Evolutionary conservation across 2,797 vertebrate genomes (phyloP).

Genomic region (Leuciscus waleckii): DNA sequence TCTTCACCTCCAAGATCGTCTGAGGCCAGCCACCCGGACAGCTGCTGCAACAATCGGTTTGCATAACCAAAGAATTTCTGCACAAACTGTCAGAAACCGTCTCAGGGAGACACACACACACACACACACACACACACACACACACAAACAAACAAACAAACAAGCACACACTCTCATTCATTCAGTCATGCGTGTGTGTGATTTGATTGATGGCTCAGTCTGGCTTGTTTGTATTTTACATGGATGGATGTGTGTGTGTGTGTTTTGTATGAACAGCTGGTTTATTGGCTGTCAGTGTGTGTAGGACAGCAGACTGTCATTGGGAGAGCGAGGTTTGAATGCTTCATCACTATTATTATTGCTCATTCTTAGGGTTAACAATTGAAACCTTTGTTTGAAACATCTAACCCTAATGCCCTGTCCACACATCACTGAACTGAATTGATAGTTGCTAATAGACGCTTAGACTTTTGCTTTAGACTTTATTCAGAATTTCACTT

Average conservation of each 20-base stretch:
- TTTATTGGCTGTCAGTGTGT: constrained; percentile 13
- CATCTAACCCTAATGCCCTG: too few species aligned
- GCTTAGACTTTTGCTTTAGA: background rate
- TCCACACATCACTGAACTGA: background rate
- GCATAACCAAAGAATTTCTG: too few species aligned
- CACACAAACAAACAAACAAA: background rate
- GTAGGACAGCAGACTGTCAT: background rate
- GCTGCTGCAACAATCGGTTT: too few species aligned
- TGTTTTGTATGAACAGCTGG: constrained; percentile 10
- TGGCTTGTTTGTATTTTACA: constrained; percentile 20
- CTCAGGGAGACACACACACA: background rate
- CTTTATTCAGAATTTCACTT: background rate
- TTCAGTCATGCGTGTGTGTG: background rate
- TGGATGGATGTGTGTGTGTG: constrained; percentile 12
- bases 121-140: background rate
- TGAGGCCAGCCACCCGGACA: too few species aligned
- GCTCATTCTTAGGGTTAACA: background rate
- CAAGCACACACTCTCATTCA: background rate
- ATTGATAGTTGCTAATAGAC: background rate
- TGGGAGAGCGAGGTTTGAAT: background rate
- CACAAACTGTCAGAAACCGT: too few species aligned
- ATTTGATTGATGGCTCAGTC: constrained; percentile 16
- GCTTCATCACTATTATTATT: background rate
- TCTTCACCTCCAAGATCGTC: too few species aligned
- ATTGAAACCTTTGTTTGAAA: background rate